Evolutionary conservation across 1,140 invertebrate genomes (phyloP).

Genomic region (Drosophila azteca): DNA sequence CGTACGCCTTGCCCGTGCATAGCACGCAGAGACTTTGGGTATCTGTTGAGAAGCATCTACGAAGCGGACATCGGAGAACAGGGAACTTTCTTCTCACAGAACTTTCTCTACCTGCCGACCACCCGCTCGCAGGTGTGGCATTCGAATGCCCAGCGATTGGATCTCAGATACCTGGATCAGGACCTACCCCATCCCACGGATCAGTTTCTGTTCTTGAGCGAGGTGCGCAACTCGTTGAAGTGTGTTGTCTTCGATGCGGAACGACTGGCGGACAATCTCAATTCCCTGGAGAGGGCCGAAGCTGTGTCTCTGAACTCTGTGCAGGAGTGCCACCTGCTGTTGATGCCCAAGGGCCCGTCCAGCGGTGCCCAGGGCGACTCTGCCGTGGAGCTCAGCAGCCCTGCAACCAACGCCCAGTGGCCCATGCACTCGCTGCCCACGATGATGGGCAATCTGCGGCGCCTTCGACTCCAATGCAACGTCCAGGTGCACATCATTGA

Average conservation of each 20-base stretch:
- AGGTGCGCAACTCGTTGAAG: conserved; percentile 22
- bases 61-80: conserved; percentile 31
- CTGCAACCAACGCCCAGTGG: conserved; percentile 19
- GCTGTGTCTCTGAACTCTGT: conserved; percentile 28
- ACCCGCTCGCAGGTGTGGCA: conserved; percentile 21
- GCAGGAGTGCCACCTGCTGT: conserved; percentile 32
- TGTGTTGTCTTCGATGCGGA: conserved; percentile 39
- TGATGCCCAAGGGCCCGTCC: neutral
- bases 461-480: conserved; percentile 35
- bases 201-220: conserved; percentile 25
- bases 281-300: conserved; percentile 38
- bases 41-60: neutral
- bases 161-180: conserved; percentile 30
- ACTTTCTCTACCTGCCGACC: neutral
- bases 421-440: conserved; percentile 52
- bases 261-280: conserved; percentile 43
- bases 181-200: conserved; percentile 5
- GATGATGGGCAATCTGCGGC: conserved; percentile 42
- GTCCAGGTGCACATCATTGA: conserved; percentile 58
- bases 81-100: too few relatives aligned
- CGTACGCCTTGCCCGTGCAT: too few relatives aligned
- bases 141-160: conserved; percentile 13
- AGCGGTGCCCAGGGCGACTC: too few relatives aligned
- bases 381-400: neutral
- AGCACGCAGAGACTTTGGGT: too few relatives aligned